Base-by-base conservation (phyloP, 2,888 invertebrate genomes). In the Drosophila birchii region DNA sequence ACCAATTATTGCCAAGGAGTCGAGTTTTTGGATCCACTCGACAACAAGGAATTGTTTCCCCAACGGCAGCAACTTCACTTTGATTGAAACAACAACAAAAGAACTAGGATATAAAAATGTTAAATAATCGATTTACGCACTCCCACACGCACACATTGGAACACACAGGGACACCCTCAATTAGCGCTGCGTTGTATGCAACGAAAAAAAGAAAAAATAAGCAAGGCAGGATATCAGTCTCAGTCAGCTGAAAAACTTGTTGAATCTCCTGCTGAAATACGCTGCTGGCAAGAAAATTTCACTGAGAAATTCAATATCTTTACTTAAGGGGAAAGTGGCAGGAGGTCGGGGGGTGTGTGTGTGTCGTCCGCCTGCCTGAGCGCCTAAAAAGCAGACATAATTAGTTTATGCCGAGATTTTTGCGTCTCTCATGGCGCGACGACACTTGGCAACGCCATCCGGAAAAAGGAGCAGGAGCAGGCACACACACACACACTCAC, bases 331-430 rank as follows among this genome's bases (percentile, higher is more conserved):
- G n/a, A 2, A 5, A 16, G 2, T 7, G 23, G 16, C 14, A 23
- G 20, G 14, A 32, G 9, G 14, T 6, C 62, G 39, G 23, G 57
- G 39, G 44, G 26, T 29, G 45, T 53, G 43, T 36, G 53, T 36
- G 49, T 53, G 47, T 41, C 23, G 60, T 57, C 70, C 61, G 73
- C 67, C 86, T 81, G 80, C 74, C 78, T 86, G 74, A 66, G 78
- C 83, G 75, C 72, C 83, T 80, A 78, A 80, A 83, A 87, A 76
- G 88, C 78, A 73, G 72, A 75, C 70, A 75, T 83, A 81, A 83
- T 83, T 85, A 80, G 88, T 74, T 83, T 85, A 81, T 56, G 73
- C 68, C 56, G 68, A 78, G 88, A 85, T 83, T 83, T 87, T 74
- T 66, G 67, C 78, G 73, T 67, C 75, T 68, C 79, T 63, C 51